Percentiles rank a stretch among this genome's conserved stretches.
Conservation (phyloP, 2,113 vertebrate species). For the Chunga burmeisteri region DNA sequence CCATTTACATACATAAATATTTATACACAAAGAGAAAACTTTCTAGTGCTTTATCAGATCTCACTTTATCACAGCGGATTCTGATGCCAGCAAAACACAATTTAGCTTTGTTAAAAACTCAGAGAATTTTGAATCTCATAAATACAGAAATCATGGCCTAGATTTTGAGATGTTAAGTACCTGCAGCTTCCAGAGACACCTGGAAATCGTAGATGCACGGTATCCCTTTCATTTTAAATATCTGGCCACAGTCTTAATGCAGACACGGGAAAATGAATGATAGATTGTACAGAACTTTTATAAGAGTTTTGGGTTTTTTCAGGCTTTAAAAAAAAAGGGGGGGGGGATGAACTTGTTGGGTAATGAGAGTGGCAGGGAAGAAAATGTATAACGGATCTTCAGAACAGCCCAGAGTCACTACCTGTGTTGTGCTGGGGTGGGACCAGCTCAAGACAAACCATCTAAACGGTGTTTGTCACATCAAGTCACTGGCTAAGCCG, state of each 20-base stretch:
- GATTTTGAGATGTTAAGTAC: neutral
- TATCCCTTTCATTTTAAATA: neutral
- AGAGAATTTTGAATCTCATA: constrained; percentile 29
- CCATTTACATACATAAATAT: constrained; percentile 78
- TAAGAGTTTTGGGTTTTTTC: neutral
- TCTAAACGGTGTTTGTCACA: neutral
- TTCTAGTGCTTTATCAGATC: constrained; percentile 59
- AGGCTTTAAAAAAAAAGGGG: neutral
- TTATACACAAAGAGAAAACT: constrained; percentile 72
- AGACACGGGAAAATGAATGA: neutral
- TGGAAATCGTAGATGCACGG: neutral
- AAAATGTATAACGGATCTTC: neutral
- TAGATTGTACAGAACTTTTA: neutral
- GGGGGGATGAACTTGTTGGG: neutral
- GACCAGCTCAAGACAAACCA: neutral
- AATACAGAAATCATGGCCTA: neutral
- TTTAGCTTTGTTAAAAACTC: constrained; percentile 57
- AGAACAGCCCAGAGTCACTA: neutral
- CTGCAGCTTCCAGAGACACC: neutral
- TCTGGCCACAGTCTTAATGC: neutral
- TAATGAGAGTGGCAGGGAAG: neutral
- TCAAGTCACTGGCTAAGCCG: neutral
- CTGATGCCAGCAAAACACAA: constrained; percentile 56
- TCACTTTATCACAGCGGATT: constrained; percentile 42
- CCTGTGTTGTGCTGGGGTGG: neutral